These are phyloP conservation scores for Pristionchus maxplancki DNA, from an alignment of 2,888 invertebrate species.

Conservation along the genomic window DNA sequence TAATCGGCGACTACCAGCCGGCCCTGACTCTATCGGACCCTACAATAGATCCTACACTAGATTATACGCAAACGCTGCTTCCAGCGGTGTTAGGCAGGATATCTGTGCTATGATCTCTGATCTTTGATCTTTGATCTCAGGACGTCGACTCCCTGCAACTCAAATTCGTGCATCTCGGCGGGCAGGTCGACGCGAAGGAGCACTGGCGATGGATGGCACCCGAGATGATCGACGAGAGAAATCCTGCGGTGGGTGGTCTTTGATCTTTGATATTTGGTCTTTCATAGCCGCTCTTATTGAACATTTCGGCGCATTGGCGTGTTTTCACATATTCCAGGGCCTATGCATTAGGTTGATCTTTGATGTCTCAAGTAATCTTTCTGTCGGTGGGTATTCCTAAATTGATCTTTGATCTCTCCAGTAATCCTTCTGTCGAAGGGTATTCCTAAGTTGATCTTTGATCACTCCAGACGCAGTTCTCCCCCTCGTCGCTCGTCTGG, in stretches of 20 bases:
- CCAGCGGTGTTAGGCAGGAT: no score
- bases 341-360: neutral
- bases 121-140: neutral
- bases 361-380: neutral
- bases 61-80: no score
- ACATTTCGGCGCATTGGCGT: no score
- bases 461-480: neutral
- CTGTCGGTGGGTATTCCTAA: no score
- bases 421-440: neutral
- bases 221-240: conserved; percentile 36
- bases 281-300: no score
- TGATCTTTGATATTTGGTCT: neutral
- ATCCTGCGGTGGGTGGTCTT: no score
- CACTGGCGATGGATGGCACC: conserved; percentile 49
- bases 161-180: conserved; percentile 21
- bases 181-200: neutral
- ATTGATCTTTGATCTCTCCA: neutral
- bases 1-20: no score
- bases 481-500: conserved; percentile 32
- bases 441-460: neutral
- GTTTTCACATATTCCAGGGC: no score
- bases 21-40: no score
- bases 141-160: neutral
- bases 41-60: no score
- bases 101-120: no score